Percentiles rank a stretch among this genome's conserved stretches.
Conservation (phyloP, 2,888 invertebrate species). For the Euphydryas editha region DNA sequence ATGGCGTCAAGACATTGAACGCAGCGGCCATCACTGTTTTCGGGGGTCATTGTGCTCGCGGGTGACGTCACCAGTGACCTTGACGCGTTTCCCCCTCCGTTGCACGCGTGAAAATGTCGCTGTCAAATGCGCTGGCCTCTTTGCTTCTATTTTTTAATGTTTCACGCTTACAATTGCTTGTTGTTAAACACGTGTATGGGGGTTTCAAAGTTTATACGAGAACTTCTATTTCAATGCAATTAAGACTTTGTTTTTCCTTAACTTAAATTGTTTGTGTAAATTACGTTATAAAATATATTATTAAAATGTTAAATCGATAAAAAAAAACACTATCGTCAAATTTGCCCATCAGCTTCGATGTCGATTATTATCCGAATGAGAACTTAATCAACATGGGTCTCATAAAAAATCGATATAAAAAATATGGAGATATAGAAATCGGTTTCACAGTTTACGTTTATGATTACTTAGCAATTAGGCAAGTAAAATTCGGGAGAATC, state of each 20-base stretch:
- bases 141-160: conserved; percentile 27
- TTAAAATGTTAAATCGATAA: neutral
- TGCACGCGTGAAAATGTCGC: conserved; percentile 44
- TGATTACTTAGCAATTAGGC: conserved; percentile 64
- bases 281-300: neutral
- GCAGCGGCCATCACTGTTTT: conserved; percentile 58
- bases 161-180: conserved; percentile 18
- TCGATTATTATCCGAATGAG: conserved; percentile 11
- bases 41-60: conserved; percentile 75
- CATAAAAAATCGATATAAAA: conserved; percentile 19
- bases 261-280: neutral
- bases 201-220: neutral
- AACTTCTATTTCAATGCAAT: neutral
- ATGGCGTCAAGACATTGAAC: conserved; percentile 39
- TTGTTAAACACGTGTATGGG: conserved; percentile 17
- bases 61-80: conserved; percentile 81
- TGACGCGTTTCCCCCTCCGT: conserved; percentile 60
- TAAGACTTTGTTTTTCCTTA: neutral
- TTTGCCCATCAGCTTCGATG: neutral
- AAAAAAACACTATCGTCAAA: neutral
- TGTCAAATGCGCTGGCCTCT: conserved; percentile 46
- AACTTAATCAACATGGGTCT: conserved; percentile 34
- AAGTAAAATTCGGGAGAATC: conserved; percentile 62
- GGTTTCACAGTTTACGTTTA: conserved; percentile 35
- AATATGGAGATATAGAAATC: conserved; percentile 7